These are phyloP conservation scores for Rhineura floridana DNA, from an alignment of 2,113 vertebrate species.

Conservation along the genomic window DNA sequence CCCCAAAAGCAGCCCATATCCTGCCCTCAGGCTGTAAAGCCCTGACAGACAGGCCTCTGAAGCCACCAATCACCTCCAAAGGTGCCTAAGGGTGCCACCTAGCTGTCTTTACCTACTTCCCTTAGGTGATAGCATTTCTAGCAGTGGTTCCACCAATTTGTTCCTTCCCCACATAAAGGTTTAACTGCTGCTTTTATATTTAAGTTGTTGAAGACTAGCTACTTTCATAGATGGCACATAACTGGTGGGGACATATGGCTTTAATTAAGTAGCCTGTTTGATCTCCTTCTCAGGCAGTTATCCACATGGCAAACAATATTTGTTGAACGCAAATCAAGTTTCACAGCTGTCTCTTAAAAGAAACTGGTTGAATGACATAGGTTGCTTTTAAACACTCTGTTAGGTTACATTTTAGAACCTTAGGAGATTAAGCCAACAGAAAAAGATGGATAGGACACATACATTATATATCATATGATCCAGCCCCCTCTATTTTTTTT, in stretches of 20 bases:
- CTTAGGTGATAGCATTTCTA: constrained; percentile 16
- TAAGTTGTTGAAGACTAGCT: constrained; percentile 71
- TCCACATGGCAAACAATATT: constrained; percentile 74
- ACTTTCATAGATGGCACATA: constrained; percentile 62
- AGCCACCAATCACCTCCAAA: no score
- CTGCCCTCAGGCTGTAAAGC: no score
- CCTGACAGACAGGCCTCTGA: no score
- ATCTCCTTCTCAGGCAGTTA: constrained; percentile 74
- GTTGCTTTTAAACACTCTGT: constrained; percentile 63
- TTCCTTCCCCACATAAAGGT: constrained; percentile 53
- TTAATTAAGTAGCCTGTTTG: constrained; percentile 78
- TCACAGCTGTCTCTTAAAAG: constrained; percentile 75
- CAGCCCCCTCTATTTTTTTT: background rate
- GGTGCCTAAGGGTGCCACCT: no score
- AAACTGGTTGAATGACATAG: constrained; percentile 73
- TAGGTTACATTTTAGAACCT: constrained; percentile 66
- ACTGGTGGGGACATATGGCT: constrained; percentile 75
- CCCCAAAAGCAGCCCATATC: no score
- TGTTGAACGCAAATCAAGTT: constrained; percentile 76
- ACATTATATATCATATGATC: constrained; percentile 14
- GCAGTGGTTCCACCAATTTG: constrained; percentile 44
- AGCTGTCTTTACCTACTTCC: no score
- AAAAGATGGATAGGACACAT: constrained; percentile 36
- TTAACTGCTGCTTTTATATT: constrained; percentile 63
- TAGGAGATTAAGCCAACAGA: constrained; percentile 40